Evolutionary conservation across 92 coral and sea anemone genomes (phyloP).

Genomic region (Epizoanthus fatuus): DNA sequence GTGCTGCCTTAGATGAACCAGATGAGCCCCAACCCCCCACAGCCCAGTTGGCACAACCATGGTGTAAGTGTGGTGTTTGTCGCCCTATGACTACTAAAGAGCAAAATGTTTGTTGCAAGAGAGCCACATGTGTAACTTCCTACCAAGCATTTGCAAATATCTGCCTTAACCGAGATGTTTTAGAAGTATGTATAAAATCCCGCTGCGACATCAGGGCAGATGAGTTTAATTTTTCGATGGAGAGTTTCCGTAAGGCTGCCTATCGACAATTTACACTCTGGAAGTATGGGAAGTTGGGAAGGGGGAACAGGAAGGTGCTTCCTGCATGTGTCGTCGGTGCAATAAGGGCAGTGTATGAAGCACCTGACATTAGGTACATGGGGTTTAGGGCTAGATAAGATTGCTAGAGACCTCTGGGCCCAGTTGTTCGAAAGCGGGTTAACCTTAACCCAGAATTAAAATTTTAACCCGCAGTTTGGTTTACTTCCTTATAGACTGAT

Average conservation of each 20-base stretch:
- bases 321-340: conserved; percentile 57
- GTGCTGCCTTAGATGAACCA: neutral
- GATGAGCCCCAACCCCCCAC: neutral
- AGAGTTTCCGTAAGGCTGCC: conserved; percentile 71
- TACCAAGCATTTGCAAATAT: conserved; percentile 34
- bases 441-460: too few relatives aligned
- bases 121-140: conserved; percentile 52
- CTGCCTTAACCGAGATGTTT: conserved; percentile 59
- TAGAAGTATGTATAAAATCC: conserved; percentile 58
- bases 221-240: conserved; percentile 59
- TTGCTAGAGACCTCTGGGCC: neutral
- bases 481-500: too few relatives aligned
- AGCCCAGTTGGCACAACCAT: conserved; percentile 29
- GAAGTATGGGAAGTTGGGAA: conserved; percentile 55
- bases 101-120: conserved; percentile 60
- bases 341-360: conserved; percentile 27
- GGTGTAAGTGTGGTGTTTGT: conserved; percentile 59
- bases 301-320: conserved; percentile 51
- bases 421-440: too few relatives aligned
- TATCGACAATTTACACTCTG: conserved; percentile 61
- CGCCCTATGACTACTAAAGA: conserved; percentile 35
- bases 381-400: conserved; percentile 34
- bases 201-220: conserved; percentile 70
- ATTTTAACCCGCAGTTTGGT: too few relatives aligned
- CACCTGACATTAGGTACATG: conserved; percentile 43